Evolutionary conservation across 2,888 invertebrate species (phyloP).

Genomic region (Calephelis perditalis): DNA sequence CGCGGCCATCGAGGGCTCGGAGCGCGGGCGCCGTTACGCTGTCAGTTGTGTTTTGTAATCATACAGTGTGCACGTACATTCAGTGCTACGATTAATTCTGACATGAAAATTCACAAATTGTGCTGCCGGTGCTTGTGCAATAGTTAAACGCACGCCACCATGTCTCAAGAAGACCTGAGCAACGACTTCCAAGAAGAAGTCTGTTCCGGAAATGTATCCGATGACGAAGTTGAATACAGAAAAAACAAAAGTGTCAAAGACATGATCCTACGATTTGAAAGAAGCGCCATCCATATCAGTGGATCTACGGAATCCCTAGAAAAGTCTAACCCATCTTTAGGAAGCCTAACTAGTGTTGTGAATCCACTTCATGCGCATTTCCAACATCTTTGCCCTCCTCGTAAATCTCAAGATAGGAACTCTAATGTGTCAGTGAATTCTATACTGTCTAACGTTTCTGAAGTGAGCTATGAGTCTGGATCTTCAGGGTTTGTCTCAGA

Average conservation of each 20-base stretch:
- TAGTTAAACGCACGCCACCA: conserved; percentile 45
- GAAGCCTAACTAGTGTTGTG: conserved; percentile 61
- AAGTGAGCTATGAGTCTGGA: conserved; percentile 66
- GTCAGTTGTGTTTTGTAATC: conserved; percentile 54
- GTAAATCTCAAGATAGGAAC: conserved; percentile 60
- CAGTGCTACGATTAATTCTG: conserved; percentile 50
- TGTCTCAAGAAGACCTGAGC: conserved; percentile 64
- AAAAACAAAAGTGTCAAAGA: conserved; percentile 62
- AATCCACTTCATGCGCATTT: conserved; percentile 62
- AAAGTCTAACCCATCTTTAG: conserved; percentile 47
- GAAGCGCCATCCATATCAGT: conserved; percentile 46
- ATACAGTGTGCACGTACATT: conserved; percentile 51
- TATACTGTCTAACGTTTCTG: conserved; percentile 66
- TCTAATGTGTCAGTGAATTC: conserved; percentile 73
- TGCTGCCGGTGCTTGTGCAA: conserved; percentile 52
- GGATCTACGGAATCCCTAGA: conserved; percentile 59
- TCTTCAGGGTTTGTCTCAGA: conserved; percentile 72
- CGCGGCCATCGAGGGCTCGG: conserved; percentile 30
- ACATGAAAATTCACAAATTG: conserved; percentile 56
- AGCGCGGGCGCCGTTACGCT: conserved; percentile 49
- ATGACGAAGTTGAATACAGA: conserved; percentile 57
- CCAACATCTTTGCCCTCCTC: conserved; percentile 57
- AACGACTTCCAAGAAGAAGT: conserved; percentile 52
- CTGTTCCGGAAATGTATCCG: conserved; percentile 48
- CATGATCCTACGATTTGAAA: conserved; percentile 69